Evolutionary conservation across 2,797 vertebrate species (phyloP).

Genomic region (Tokudaia muenninki): DNA sequence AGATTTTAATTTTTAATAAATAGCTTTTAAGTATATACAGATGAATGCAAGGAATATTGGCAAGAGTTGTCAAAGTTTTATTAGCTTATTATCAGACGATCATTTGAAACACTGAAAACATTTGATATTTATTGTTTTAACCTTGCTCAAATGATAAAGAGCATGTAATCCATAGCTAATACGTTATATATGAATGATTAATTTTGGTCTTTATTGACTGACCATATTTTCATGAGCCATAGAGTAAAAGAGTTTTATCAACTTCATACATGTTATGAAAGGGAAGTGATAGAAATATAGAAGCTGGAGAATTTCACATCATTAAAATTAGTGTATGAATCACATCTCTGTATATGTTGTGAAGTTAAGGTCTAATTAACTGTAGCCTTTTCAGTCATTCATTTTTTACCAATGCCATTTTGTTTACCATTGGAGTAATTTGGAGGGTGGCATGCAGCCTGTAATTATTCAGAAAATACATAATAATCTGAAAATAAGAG

Average conservation of each 20-base stretch:
- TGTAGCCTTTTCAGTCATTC: neutral
- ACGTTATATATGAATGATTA: neutral
- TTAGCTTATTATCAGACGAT: neutral
- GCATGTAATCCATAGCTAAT: conserved; percentile 1
- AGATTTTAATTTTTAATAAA: conserved; percentile 52
- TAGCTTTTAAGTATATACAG: neutral
- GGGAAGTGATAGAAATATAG: neutral
- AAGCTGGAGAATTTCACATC: neutral
- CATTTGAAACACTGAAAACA: neutral
- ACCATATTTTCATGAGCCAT: neutral
- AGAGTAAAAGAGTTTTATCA: neutral
- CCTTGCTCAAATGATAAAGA: neutral
- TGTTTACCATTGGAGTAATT: neutral
- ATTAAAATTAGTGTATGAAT: neutral
- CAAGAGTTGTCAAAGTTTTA: neutral
- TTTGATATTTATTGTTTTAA: neutral
- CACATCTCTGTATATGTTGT: neutral
- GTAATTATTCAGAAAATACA: neutral
- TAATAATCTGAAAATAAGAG: neutral
- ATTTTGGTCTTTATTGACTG: neutral
- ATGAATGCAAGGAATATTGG: neutral
- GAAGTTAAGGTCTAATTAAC: conserved; percentile 10
- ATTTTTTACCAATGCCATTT: neutral
- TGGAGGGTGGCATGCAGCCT: neutral
- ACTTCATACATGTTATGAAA: neutral